Percentiles rank a stretch among this genome's conserved stretches.
Evolutionary conservation across 2,888 invertebrate species (phyloP).

Genomic region (Pyrochroa serraticornis): DNA sequence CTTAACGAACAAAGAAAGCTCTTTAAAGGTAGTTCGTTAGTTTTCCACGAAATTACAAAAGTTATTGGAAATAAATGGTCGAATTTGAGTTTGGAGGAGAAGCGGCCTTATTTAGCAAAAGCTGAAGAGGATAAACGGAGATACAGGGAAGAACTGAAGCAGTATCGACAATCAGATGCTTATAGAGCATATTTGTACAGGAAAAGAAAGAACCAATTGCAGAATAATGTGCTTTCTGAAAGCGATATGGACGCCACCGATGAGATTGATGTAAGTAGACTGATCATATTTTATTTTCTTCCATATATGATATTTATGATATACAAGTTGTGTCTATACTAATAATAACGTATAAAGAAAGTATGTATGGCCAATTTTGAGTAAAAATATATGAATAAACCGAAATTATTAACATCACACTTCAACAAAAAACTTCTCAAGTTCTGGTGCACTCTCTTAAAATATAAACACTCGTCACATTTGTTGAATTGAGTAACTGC

Average conservation of each 20-base stretch:
- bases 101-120: constrained; percentile 62
- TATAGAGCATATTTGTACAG: constrained; percentile 62
- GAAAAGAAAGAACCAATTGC: constrained; percentile 58
- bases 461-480: too few species aligned
- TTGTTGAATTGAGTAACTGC: constrained; percentile 1
- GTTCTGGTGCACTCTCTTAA: too few species aligned
- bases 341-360: too few species aligned
- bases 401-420: too few species aligned
- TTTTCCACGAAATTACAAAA: constrained; percentile 65
- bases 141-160: constrained; percentile 63
- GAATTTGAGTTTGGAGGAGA: constrained; percentile 60
- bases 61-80: constrained; percentile 65
- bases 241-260: constrained; percentile 63
- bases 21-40: constrained; percentile 59
- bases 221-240: constrained; percentile 56
- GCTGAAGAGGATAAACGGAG: constrained; percentile 65
- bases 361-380: too few species aligned
- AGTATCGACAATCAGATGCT: constrained; percentile 63
- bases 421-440: too few species aligned
- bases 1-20: constrained; percentile 62
- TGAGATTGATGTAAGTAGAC: constrained; percentile 59
- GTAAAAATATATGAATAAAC: too few species aligned
- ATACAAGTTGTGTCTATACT: too few species aligned
- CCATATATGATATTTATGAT: neutral
- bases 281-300: neutral